Percentiles rank a stretch among this genome's conserved stretches.
Evolutionary conservation across 2,888 invertebrate genomes (phyloP).

Genomic region (Piscicola geometra): DNA sequence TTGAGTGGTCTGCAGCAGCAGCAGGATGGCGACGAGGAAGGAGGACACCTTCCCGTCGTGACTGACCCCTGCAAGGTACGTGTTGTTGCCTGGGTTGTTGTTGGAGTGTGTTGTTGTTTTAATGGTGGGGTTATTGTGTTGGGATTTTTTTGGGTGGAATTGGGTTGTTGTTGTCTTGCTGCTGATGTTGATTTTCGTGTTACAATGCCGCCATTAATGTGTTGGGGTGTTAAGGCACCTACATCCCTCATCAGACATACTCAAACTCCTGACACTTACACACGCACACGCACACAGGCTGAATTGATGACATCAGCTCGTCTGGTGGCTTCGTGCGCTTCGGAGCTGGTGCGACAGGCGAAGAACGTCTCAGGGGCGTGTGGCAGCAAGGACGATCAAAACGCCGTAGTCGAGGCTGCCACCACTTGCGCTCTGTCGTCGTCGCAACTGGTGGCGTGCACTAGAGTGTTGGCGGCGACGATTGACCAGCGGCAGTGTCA

Average conservation of each 20-base stretch:
- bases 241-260: neutral
- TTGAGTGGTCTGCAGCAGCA: constrained; percentile 73
- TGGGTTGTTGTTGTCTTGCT: too few species aligned
- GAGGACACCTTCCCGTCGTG: neutral
- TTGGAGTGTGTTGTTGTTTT: too few species aligned
- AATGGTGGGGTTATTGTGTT: too few species aligned
- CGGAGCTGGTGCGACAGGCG: constrained; percentile 87
- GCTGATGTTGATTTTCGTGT: too few species aligned
- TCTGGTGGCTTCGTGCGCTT: constrained; percentile 94
- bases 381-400: constrained; percentile 72
- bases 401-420: constrained; percentile 85
- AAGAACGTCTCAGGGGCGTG: constrained; percentile 86
- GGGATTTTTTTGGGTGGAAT: too few species aligned
- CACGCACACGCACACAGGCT: constrained; percentile 60
- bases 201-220: too few species aligned
- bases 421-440: constrained; percentile 95
- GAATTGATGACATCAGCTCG: constrained; percentile 88
- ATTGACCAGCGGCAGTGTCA: constrained; percentile 63
- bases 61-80: too few species aligned
- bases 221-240: too few species aligned
- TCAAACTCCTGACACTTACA: too few species aligned
- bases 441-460: constrained; percentile 92
- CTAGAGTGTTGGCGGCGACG: constrained; percentile 69
- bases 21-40: constrained; percentile 55
- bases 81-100: too few species aligned